phyloP scores from a whole-genome alignment of 92 coral and sea anemone genomes.

The Bergia puertoricense region DNA sequence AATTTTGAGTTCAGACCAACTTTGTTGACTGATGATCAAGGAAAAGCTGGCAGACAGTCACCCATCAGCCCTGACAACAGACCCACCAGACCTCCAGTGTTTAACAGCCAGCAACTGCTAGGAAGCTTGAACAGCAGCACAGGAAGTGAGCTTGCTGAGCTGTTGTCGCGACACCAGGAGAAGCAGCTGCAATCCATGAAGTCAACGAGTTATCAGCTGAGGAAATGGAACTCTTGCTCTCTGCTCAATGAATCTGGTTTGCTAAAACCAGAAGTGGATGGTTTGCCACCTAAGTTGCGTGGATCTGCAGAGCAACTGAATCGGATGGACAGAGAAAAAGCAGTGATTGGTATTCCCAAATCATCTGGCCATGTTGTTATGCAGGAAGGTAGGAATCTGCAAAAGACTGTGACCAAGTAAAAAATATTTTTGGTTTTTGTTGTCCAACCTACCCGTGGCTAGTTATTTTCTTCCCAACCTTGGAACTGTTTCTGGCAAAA shows the following conservation, averaged over 20 bases:
- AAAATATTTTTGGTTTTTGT: too few species aligned
- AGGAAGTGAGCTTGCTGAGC: constrained; percentile 65
- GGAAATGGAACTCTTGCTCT: constrained; percentile 79
- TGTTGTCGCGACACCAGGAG: constrained; percentile 67
- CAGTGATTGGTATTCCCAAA: not conserved
- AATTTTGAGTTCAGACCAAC: not conserved
- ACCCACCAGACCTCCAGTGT: not conserved
- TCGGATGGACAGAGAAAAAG: constrained; percentile 10
- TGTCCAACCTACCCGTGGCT: too few species aligned
- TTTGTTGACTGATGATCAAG: not conserved
- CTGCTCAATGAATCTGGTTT: constrained; percentile 42
- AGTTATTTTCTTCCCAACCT: too few species aligned
- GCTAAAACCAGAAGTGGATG: constrained; percentile 39
- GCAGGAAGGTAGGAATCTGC: constrained; percentile 4
- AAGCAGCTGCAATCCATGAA: constrained; percentile 60
- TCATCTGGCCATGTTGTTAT: not conserved
- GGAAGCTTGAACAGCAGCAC: constrained; percentile 38
- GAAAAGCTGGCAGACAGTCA: not conserved
- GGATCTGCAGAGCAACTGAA: constrained; percentile 36
- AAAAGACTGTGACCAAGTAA: not conserved
- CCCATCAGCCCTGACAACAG: not conserved
- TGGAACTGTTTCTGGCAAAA: too few species aligned
- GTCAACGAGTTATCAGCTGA: constrained; percentile 38
- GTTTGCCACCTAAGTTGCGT: constrained; percentile 13
- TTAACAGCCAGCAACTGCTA: not conserved